A percentile compares a stretch with the other conserved stretches of the same genome.
Evolutionary conservation across 2,888 invertebrate genomes (phyloP).

Genomic region (Melanostoma mellinum): DNA sequence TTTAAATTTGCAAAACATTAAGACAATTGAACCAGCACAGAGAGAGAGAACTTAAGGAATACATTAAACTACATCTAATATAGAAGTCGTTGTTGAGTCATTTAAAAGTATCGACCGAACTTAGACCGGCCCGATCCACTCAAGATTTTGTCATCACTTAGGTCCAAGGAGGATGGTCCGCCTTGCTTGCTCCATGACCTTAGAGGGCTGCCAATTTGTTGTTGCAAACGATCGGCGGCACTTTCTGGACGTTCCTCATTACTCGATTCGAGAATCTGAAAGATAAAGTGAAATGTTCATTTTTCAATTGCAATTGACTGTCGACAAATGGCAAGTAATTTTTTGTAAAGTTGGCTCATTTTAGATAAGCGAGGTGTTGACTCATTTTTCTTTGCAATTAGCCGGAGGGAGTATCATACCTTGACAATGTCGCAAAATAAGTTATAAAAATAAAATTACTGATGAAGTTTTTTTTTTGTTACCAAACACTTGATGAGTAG

Average conservation of each 20-base stretch:
- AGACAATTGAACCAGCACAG: slow-evolving; percentile 58
- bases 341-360: slow-evolving; percentile 9
- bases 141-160: slow-evolving; percentile 61
- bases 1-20: slow-evolving; percentile 57
- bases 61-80: slow-evolving; percentile 23
- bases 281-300: slow-evolving; percentile 48
- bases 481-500: slow-evolving; percentile 32
- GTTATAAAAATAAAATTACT: slow-evolving; percentile 22
- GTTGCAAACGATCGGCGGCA: slow-evolving; percentile 61
- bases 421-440: slow-evolving; percentile 38
- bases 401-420: slow-evolving; percentile 23
- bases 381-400: slow-evolving; percentile 37
- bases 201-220: slow-evolving; percentile 64
- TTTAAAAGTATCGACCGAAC: slow-evolving; percentile 66
- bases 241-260: slow-evolving; percentile 78
- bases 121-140: slow-evolving; percentile 62
- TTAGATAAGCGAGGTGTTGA: slow-evolving; percentile 37
- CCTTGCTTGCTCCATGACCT: slow-evolving; percentile 72
- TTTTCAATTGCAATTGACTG: no score
- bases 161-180: slow-evolving; percentile 75
- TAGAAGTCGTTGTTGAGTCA: neutral
- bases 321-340: slow-evolving; percentile 9
- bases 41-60: slow-evolving; percentile 46
- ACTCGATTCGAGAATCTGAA: slow-evolving; percentile 81
- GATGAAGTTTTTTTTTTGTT: slow-evolving; percentile 18